Evolutionary conservation across 2,888 invertebrate genomes (phyloP).

Genomic region (Protonemura montana): DNA sequence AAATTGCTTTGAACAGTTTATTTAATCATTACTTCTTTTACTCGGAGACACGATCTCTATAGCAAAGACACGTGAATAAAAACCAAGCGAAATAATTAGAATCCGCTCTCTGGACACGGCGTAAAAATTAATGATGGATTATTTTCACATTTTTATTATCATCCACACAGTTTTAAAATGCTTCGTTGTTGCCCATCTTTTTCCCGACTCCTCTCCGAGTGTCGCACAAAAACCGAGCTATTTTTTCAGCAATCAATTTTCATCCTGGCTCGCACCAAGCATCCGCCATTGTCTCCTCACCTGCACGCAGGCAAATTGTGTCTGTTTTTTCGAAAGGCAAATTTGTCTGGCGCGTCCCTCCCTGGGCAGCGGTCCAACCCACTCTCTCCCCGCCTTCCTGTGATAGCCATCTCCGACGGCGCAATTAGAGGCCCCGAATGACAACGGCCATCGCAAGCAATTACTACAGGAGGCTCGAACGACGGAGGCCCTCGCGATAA

Average conservation of each 20-base stretch:
- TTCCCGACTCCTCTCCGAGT: not conserved
- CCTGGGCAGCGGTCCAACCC: not conserved
- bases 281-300: not conserved
- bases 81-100: not conserved
- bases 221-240: not conserved
- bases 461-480: too few species aligned
- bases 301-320: constrained; percentile 8
- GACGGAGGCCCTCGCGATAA: not conserved
- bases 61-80: not conserved
- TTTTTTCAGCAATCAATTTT: not conserved
- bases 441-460: not conserved
- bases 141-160: not conserved
- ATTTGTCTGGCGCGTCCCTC: not conserved
- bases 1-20: not conserved
- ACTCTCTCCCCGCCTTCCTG: not conserved
- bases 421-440: not conserved
- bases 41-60: not conserved
- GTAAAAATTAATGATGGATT: not conserved
- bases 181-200: not conserved
- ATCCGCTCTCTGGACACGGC: not conserved
- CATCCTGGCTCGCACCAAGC: not conserved
- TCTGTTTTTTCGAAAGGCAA: not conserved
- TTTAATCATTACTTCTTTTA: not conserved
- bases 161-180: not conserved
- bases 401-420: not conserved